Conservation (phyloP, 1,140 invertebrate genomes). For the Leptopilina boulardi region DNA sequence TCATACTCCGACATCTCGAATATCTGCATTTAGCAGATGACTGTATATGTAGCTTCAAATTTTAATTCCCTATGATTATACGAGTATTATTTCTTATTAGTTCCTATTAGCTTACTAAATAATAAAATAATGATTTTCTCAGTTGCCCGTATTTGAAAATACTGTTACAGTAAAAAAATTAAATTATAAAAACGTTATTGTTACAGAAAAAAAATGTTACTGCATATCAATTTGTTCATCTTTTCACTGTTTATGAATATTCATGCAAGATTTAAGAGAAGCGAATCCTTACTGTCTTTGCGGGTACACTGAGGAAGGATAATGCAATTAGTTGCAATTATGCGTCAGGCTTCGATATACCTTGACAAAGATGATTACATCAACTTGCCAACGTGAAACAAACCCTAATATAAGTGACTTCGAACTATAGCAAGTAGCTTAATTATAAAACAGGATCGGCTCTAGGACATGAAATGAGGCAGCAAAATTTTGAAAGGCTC, state of each 20-base stretch:
- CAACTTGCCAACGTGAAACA: slow-evolving; percentile 45
- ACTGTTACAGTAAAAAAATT: no score
- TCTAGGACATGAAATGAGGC: no score
- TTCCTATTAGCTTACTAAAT: no score
- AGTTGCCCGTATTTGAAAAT: no score
- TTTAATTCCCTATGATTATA: background rate
- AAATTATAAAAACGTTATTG: no score
- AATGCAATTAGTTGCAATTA: slow-evolving; percentile 57
- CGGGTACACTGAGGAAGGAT: slow-evolving; percentile 60
- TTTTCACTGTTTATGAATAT: slow-evolving; percentile 61
- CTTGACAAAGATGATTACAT: slow-evolving; percentile 55
- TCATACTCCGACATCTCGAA: background rate
- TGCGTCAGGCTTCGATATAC: slow-evolving; percentile 55
- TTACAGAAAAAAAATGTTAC: no score
- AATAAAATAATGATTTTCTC: no score
- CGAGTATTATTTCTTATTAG: background rate
- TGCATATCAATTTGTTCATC: background rate
- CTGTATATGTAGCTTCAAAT: background rate
- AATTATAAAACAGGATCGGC: background rate
- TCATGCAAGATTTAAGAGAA: slow-evolving; percentile 63
- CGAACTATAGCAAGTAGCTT: background rate
- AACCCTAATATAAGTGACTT: background rate
- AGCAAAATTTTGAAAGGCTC: no score
- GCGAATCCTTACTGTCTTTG: slow-evolving; percentile 49
- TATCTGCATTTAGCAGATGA: background rate